Percentiles rank a stretch among this genome's conserved stretches.
phyloP scores from a whole-genome alignment of 2,113 vertebrate genomes.

The Macquaria australasica region DNA sequence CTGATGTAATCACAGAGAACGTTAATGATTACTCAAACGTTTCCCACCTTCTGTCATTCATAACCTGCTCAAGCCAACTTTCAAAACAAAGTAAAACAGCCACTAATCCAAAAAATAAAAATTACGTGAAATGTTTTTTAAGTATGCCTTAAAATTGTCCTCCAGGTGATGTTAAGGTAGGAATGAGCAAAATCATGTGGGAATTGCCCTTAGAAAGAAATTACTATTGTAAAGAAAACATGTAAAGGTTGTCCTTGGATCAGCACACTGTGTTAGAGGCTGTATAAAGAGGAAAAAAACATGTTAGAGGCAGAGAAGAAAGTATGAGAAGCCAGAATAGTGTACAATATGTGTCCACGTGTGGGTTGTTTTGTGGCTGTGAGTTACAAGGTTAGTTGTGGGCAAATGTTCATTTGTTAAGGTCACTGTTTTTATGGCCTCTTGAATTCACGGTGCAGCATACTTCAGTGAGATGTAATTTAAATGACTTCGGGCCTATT shows the following conservation, averaged over 20 bases:
- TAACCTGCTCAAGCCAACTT: not conserved
- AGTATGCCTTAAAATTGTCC: not conserved
- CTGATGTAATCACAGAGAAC: too few species aligned
- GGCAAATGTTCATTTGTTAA: constrained; percentile 57
- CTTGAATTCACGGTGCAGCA: constrained; percentile 44
- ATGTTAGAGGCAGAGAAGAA: not conserved
- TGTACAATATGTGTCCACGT: constrained; percentile 24
- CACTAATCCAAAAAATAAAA: constrained; percentile 1
- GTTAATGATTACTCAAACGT: too few species aligned
- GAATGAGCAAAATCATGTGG: constrained; percentile 1
- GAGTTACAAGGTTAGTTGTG: constrained; percentile 55
- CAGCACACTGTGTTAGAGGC: constrained; percentile 2
- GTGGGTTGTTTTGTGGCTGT: constrained; percentile 43
- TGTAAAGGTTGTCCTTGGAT: constrained; percentile 42
- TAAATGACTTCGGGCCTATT: constrained; percentile 49
- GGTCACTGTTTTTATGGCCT: constrained; percentile 49
- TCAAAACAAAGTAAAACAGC: not conserved
- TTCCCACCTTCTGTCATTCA: not conserved
- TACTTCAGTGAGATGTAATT: constrained; percentile 44
- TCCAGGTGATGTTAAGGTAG: not conserved
- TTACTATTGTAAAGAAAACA: constrained; percentile 3
- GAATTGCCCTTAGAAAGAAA: constrained; percentile 27
- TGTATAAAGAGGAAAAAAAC: constrained; percentile 3
- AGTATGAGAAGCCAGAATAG: constrained; percentile 23
- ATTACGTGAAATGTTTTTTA: not conserved